Evolutionary conservation across 2,113 vertebrate species (phyloP).

Genomic region (Alligator sinensis): DNA sequence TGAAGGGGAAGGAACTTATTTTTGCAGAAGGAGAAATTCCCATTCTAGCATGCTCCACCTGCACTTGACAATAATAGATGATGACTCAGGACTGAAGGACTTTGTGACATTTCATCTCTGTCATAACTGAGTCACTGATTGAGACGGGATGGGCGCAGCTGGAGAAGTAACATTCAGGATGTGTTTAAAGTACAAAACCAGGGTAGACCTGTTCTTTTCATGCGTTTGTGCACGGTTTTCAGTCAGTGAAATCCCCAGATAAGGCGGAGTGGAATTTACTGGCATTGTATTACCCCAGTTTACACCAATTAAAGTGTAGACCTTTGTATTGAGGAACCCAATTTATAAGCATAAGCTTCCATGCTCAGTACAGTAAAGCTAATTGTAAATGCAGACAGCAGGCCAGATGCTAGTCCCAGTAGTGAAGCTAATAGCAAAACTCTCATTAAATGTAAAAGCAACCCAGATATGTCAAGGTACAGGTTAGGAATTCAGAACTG

Average conservation of each 20-base stretch:
- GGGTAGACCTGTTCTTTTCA: conserved; percentile 12
- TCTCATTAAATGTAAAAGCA: neutral
- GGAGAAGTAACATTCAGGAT: conserved; percentile 68
- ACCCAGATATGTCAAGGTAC: neutral
- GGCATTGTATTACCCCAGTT: neutral
- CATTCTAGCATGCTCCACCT: conserved; percentile 41
- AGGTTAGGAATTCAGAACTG: neutral
- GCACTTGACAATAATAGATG: neutral
- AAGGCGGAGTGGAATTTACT: neutral
- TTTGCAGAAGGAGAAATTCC: conserved; percentile 58
- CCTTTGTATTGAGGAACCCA: neutral
- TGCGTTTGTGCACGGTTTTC: neutral
- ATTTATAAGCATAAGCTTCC: neutral
- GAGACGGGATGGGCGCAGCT: conserved; percentile 65
- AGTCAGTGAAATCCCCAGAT: neutral
- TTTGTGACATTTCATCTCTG: conserved; percentile 46
- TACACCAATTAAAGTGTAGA: neutral
- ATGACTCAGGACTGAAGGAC: conserved; percentile 41
- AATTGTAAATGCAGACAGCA: neutral
- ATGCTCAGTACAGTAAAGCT: neutral
- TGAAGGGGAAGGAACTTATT: conserved; percentile 21
- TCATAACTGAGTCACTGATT: conserved; percentile 43
- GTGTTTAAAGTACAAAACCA: conserved; percentile 45
- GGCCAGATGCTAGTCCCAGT: neutral
- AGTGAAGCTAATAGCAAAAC: neutral